Evolutionary conservation across 2,888 invertebrate genomes (phyloP), one percentile per base, ranked within the genome.

Genomic region (Cosmopolites sordidus): DNA sequence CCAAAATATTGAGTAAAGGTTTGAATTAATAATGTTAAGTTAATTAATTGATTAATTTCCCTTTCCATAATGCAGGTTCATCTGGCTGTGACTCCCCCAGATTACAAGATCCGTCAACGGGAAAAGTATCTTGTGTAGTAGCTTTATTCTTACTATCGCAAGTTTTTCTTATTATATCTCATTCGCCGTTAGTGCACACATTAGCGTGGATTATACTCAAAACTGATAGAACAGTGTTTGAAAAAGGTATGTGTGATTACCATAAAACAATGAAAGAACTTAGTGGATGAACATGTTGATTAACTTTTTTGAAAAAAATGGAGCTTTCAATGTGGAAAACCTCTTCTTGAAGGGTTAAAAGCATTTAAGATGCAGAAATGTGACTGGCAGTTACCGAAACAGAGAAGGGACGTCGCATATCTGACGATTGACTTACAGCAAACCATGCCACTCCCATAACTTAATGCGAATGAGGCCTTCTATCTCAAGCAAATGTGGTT

Each of bases 141-240:
- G 84, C 95, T 0, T 76, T 97, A 56, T 97, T 93, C 76, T 77
- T 97, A 51, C 76, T 96, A 56, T 94, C 95, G 1, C 90, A 96
- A 82, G 94, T 98, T 42, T 97, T 97, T 76, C 78, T 97, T 51
- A 96, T 97, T 60, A 85, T 97, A 59, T 88, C 90, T 2, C 92
- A 97, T 71, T 83, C 86, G 1, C 93, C 95, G 0, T 80, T 98
- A 62, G 92, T 97, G 2, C 88, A 92, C 65, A 87, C 90, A 4
- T 74, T 98, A 60, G 92, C 95, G 37, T 87, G 92, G 81, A 90
- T 94, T 51, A 86, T 97, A 67, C 75, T 97, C 29, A 89, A 92
- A 71, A 90, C 91, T 1, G 89, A 93, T 66, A 77, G 65, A 54
- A 60, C 60, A 9, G 65, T 70, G 33, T 69, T 72, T 50, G 71